These are phyloP conservation scores for Aphrocallistes beatrix DNA, from an alignment of 37 sponge, comb jelly and placozoan species.

Conservation along the genomic window DNA sequence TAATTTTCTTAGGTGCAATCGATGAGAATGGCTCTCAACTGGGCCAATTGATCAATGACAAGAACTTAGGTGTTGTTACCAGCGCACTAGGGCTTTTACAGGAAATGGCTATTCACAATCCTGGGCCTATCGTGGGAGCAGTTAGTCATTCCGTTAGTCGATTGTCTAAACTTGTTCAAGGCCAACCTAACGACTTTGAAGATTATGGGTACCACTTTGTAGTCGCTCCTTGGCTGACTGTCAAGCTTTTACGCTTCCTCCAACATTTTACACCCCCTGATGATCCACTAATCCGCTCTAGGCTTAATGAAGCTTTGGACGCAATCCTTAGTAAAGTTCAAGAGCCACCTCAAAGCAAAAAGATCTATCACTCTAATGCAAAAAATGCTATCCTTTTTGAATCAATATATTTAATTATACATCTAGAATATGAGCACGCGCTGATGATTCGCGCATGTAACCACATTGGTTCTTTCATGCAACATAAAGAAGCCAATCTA, in stretches of 20 bases:
- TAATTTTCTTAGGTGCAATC: constrained; percentile 26
- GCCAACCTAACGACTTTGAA: constrained; percentile 46
- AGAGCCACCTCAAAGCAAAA: constrained; percentile 84
- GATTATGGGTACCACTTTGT: constrained; percentile 96
- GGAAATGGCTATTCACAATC: constrained; percentile 50
- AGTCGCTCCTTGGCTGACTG: constrained; percentile 86
- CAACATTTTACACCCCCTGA: constrained; percentile 67
- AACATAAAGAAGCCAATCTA: constrained; percentile 77
- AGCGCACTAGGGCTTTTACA: constrained; percentile 68
- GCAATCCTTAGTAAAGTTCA: constrained; percentile 62
- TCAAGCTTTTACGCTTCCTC: constrained; percentile 67
- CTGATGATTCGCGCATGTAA: constrained; percentile 77
- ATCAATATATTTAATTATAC: constrained; percentile 84
- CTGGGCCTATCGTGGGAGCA: constrained; percentile 35
- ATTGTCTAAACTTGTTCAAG: constrained; percentile 48
- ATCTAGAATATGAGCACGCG: constrained; percentile 78
- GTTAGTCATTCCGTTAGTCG: constrained; percentile 53
- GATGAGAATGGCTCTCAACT: constrained; percentile 45
- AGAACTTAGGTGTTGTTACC: constrained; percentile 81
- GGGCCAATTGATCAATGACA: constrained; percentile 68
- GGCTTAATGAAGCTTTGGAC: constrained; percentile 74
- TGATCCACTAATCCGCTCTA: constrained; percentile 44
- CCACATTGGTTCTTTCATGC: constrained; percentile 66
- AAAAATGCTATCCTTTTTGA: constrained; percentile 92
- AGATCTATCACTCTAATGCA: constrained; percentile 84